A percentile compares a stretch with the other conserved stretches of the same genome.
phyloP scores from a whole-genome alignment of 2,113 vertebrate species.

The Mormoops blainvillei region DNA sequence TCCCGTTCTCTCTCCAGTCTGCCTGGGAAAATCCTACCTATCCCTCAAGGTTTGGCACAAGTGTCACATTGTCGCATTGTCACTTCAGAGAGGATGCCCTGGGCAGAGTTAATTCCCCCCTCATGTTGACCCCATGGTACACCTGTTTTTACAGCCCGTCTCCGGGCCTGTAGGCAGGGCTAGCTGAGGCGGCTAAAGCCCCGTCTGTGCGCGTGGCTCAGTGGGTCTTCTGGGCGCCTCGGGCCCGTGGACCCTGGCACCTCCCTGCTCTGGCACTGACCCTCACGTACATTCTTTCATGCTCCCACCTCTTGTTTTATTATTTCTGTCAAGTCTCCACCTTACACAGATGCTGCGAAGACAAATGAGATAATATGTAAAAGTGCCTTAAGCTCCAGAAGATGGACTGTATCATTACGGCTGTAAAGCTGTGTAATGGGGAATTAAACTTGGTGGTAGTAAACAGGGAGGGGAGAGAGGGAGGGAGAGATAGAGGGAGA shows the following conservation, averaged over 20 bases:
- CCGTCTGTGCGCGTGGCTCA: neutral
- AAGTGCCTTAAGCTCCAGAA: neutral
- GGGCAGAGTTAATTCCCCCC: neutral
- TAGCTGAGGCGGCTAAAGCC: neutral
- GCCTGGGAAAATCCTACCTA: neutral
- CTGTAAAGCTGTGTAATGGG: neutral
- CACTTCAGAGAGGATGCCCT: neutral
- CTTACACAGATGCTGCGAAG: neutral
- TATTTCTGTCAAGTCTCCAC: neutral
- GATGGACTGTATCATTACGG: neutral
- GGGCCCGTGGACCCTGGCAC: rapidly evolving
- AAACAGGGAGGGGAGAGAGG: neutral
- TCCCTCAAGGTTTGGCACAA: neutral
- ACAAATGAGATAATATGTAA: neutral
- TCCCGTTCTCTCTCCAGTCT: neutral
- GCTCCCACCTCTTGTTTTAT: neutral
- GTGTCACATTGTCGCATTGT: neutral
- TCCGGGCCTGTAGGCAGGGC: neutral
- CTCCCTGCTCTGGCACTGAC: too few species aligned
- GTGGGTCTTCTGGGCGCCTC: neutral
- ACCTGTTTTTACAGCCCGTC: neutral
- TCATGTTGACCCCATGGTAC: neutral
- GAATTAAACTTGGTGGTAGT: neutral
- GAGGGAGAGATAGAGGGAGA: neutral
- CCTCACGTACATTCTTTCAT: neutral